Evolutionary conservation across 2,888 invertebrate species (phyloP), one percentile per base, ranked within the genome.

Genomic region (Drosophila colorata): DNA sequence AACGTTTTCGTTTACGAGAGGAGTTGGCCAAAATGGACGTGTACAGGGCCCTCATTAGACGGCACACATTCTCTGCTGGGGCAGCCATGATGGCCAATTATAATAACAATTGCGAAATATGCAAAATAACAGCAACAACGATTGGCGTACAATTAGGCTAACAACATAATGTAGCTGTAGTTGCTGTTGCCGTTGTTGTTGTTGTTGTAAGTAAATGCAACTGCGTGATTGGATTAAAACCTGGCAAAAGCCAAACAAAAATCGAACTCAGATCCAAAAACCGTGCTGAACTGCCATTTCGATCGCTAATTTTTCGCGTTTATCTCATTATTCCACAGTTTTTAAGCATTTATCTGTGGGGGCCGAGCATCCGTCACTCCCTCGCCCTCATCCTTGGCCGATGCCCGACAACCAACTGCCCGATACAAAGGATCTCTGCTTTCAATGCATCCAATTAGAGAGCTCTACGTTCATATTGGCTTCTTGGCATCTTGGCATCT

Each of bases 251-350:
- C 63, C 55, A 63, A 60, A 58, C 57, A 58, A 49, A 55, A 52
- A 41, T n/a, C 47, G 25, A 61, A 37, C 48, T 20, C 28, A 64
- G 46, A 51, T 57, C 31, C n/a, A 31, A 47, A 49, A 56, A 16
- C 65, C 51, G 51, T 59, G 63, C 55, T 66, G 67, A 70, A 53
- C 65, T 68, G 37, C 56, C 70, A 83, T 74, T 76, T 73, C 84
- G 87, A 88, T 86, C 81, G 90, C 84, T 90, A 90, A 90, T 90
- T 90, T 90, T 90, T 90, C 80, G 84, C 90, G 87, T 90, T 90
- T 90, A 90, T 90, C 89, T 88, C 90, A 90, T 90, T 90, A 87
- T 90, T 86, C 88, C 75, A 78, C 85, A 85, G 86, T 83, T 87
- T 89, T 84, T 68, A 74, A 74, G 73, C 82, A 80, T 85, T 85